phyloP scores from a whole-genome alignment of 2,888 invertebrate species.

The Hartigia nigra region DNA sequence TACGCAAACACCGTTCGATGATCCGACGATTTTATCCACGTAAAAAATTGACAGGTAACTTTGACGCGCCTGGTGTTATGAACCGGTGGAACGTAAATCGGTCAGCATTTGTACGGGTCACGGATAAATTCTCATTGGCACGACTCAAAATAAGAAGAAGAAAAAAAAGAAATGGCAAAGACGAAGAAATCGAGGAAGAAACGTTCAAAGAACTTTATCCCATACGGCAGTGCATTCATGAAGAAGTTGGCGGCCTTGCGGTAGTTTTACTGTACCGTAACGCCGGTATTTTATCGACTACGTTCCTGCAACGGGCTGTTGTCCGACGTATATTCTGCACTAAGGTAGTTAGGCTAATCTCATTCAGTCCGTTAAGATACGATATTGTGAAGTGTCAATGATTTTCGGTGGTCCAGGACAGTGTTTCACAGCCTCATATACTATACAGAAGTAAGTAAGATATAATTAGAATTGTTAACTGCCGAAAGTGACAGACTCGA shows the following conservation, averaged over 20 bases:
- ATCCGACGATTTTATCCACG: too few species aligned
- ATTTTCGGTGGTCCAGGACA: neutral
- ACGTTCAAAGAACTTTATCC: neutral
- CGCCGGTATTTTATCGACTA: conserved; percentile 57
- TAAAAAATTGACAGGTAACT: neutral
- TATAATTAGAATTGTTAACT: neutral
- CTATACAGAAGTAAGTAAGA: neutral
- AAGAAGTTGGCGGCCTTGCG: conserved; percentile 45
- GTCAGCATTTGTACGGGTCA: neutral
- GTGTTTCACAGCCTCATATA: neutral
- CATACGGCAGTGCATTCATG: neutral
- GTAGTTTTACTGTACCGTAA: conserved; percentile 62
- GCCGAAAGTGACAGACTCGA: neutral
- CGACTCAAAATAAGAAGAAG: neutral
- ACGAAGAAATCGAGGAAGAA: neutral
- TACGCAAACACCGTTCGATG: too few species aligned
- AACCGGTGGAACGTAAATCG: neutral
- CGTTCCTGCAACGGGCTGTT: conserved; percentile 24
- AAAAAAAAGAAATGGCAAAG: neutral
- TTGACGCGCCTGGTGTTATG: neutral
- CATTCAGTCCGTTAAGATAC: neutral
- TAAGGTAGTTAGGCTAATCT: neutral
- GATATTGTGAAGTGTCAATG: neutral
- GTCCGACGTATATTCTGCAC: neutral
- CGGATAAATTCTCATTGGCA: neutral